These are phyloP conservation scores for Sebastiscus tertius DNA, from an alignment of 2,797 vertebrate genomes.

Conservation along the genomic window DNA sequence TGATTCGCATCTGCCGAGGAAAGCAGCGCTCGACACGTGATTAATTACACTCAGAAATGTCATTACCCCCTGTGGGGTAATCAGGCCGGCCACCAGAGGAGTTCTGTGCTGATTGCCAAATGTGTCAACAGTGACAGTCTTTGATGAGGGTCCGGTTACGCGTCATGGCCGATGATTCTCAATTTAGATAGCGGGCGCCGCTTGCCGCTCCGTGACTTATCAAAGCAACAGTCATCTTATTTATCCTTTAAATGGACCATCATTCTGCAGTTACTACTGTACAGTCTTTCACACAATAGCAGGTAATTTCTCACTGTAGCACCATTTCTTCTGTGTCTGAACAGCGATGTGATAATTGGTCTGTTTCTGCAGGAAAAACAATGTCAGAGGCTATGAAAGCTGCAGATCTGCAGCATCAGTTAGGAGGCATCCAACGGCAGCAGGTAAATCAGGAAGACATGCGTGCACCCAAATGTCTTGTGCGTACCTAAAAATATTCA, in stretches of 20 bases:
- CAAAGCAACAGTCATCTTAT: slow-evolving; percentile 62
- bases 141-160: slow-evolving; percentile 64
- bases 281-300: slow-evolving; percentile 2
- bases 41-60: slow-evolving; percentile 72
- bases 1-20: slow-evolving; percentile 21
- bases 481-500: slow-evolving; percentile 50
- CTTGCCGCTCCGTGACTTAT: slow-evolving; percentile 45
- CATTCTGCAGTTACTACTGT: slow-evolving; percentile 4
- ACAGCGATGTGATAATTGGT: slow-evolving; percentile 57
- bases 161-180: slow-evolving; percentile 67
- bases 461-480: slow-evolving; percentile 8
- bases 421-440: slow-evolving; percentile 32
- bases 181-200: slow-evolving; percentile 50
- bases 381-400: slow-evolving; percentile 38
- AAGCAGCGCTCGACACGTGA: slow-evolving; percentile 48
- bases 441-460: slow-evolving; percentile 59
- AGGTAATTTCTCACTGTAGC: slow-evolving; percentile 1
- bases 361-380: slow-evolving; percentile 34
- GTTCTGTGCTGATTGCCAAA: slow-evolving; percentile 64
- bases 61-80: slow-evolving; percentile 62
- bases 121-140: slow-evolving; percentile 72
- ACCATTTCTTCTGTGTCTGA: not conserved
- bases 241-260: slow-evolving; percentile 48
- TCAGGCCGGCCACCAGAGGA: slow-evolving; percentile 59
- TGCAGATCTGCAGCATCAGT: slow-evolving; percentile 38